These are phyloP conservation scores for Orestias chungarensis DNA, from an alignment of 2,797 vertebrate species.

Conservation along the genomic window DNA sequence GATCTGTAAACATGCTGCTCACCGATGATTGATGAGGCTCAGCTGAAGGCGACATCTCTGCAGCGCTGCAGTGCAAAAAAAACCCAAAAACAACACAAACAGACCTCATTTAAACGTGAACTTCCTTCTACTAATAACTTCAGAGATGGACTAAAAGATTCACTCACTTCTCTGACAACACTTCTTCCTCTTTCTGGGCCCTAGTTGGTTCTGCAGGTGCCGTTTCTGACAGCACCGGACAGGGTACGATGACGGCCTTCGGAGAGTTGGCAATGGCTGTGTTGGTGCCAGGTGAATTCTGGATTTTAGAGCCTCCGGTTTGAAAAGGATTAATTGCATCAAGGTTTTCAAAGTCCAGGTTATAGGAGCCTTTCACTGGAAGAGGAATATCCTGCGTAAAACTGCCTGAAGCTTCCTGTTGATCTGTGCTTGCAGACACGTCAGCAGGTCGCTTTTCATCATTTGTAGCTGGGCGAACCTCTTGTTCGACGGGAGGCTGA, in stretches of 20 bases:
- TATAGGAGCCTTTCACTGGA: conserved; percentile 56
- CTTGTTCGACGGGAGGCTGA: neutral
- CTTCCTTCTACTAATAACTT: neutral
- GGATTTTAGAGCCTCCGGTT: conserved; percentile 66
- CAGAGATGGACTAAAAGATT: neutral
- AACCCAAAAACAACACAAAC: neutral
- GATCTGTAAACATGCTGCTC: too few species aligned
- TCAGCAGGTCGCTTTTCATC: conserved; percentile 33
- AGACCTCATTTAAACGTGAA: neutral
- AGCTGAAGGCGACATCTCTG: conserved; percentile 25
- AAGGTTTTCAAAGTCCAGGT: conserved; percentile 70
- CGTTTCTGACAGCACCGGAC: conserved; percentile 16
- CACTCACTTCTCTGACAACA: conserved; percentile 46
- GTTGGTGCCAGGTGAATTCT: conserved; percentile 71
- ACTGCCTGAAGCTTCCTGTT: conserved; percentile 19
- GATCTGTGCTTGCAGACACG: neutral
- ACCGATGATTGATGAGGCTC: conserved; percentile 9
- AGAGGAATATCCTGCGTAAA: conserved; percentile 63
- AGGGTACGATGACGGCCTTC: conserved; percentile 32
- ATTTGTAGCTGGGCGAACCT: conserved; percentile 25
- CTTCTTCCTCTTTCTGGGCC: conserved; percentile 33
- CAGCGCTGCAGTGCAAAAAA: conserved; percentile 41
- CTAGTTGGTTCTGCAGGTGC: conserved; percentile 9
- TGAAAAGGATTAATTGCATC: conserved; percentile 74
- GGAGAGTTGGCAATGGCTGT: conserved; percentile 73